Evolutionary conservation across 2,888 invertebrate genomes (phyloP).

Genomic region (Halictus ligatus): DNA sequence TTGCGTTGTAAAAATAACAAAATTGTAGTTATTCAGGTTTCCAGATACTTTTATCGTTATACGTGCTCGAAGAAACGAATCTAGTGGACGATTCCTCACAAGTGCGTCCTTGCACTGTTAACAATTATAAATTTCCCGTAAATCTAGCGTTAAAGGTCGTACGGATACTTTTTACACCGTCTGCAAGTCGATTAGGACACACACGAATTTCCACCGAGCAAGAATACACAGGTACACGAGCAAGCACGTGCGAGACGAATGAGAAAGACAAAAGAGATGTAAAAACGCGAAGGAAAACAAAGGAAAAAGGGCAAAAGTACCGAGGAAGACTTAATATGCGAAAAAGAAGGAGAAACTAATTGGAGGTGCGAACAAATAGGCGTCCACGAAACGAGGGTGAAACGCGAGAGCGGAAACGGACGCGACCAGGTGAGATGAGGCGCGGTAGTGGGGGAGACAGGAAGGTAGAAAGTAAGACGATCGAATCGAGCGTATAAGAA

Average conservation of each 20-base stretch:
- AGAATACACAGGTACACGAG: background rate
- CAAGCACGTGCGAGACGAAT: background rate
- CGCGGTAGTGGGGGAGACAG: background rate
- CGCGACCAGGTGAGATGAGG: background rate
- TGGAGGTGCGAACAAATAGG: slow-evolving; percentile 2
- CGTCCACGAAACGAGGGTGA: background rate
- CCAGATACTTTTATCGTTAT: no score
- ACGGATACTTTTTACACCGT: no score
- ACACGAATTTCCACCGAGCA: background rate
- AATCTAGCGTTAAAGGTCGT: no score
- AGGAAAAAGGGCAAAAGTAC: background rate
- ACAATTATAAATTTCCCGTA: no score
- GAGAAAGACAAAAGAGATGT: background rate
- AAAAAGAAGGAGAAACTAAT: background rate
- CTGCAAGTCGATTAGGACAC: background rate
- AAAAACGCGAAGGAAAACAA: background rate
- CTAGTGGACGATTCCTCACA: no score
- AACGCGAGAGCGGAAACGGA: background rate
- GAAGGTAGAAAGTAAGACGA: slow-evolving; percentile 3
- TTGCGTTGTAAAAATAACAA: no score
- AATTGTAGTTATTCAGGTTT: no score
- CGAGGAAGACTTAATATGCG: background rate
- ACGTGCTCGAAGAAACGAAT: no score
- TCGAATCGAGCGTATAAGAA: background rate
- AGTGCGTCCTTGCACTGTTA: no score